Evolutionary conservation across 2,888 invertebrate species (phyloP).

Genomic region (Pinctada fucata): DNA sequence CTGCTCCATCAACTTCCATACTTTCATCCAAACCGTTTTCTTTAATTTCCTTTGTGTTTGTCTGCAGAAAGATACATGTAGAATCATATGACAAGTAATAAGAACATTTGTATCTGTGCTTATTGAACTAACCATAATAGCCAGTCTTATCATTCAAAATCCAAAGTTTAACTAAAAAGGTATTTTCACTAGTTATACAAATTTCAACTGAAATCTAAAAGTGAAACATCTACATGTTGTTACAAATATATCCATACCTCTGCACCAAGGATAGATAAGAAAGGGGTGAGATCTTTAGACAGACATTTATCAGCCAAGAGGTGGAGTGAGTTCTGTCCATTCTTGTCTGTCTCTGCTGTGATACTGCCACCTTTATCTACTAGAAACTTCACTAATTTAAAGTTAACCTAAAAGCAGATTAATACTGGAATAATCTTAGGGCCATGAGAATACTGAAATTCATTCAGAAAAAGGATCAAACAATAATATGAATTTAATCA

Average conservation of each 20-base stretch:
- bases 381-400: constrained; percentile 72
- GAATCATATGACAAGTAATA: no score
- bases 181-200: no score
- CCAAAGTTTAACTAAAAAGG: no score
- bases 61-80: constrained; percentile 16
- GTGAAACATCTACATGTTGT: no score
- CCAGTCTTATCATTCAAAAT: no score
- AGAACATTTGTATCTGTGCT: no score
- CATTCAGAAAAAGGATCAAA: no score
- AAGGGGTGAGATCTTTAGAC: constrained; percentile 61
- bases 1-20: constrained; percentile 51
- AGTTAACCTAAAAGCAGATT: constrained; percentile 63
- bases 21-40: constrained; percentile 46
- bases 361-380: constrained; percentile 73
- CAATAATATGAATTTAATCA: no score
- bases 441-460: neutral
- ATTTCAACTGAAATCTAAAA: no score
- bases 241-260: constrained; percentile 50
- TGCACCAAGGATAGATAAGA: constrained; percentile 65
- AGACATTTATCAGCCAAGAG: constrained; percentile 74
- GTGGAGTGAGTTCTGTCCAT: constrained; percentile 75
- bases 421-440: no score
- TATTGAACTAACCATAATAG: no score
- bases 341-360: constrained; percentile 70
- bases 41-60: constrained; percentile 31